phyloP scores from a whole-genome alignment of 92 coral and sea anemone genomes.

The Muricea muricata region DNA sequence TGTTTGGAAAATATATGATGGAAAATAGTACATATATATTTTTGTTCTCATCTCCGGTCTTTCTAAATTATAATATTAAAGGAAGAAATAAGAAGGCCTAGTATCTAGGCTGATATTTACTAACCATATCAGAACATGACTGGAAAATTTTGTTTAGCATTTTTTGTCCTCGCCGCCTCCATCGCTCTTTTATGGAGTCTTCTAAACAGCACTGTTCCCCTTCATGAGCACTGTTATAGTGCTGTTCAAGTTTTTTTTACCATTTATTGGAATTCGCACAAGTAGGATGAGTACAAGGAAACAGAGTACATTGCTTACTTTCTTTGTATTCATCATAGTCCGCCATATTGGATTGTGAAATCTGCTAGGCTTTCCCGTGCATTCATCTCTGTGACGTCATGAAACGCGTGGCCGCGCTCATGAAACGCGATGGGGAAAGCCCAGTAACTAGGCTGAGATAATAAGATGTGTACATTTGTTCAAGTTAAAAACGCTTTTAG shows the following conservation, averaged over 20 bases:
- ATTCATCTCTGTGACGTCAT: slow-evolving; percentile 21
- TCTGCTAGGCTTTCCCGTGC: slow-evolving; percentile 27
- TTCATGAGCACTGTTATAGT: slow-evolving; percentile 6
- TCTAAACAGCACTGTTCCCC: slow-evolving; percentile 5
- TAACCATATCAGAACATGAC: slow-evolving; percentile 2
- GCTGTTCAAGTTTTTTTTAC: slow-evolving; percentile 9
- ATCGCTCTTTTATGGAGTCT: slow-evolving; percentile 15
- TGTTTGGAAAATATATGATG: too few relatives aligned
- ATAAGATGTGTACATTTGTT: too few relatives aligned
- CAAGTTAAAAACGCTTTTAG: too few relatives aligned
- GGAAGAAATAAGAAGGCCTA: too few relatives aligned
- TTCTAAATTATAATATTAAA: too few relatives aligned
- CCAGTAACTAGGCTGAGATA: neutral
- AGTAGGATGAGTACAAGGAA: slow-evolving; percentile 25
- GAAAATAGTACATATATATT: too few relatives aligned
- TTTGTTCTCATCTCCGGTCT: too few relatives aligned
- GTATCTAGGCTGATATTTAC: too few relatives aligned
- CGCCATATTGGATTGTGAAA: slow-evolving; percentile 27
- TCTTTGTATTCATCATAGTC: neutral
- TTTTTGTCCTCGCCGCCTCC: slow-evolving; percentile 18
- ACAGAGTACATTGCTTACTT: slow-evolving; percentile 7
- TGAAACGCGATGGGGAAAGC: neutral
- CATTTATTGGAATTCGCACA: neutral
- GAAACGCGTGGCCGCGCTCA: too few relatives aligned
- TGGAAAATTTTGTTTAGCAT: slow-evolving; percentile 4